Percentiles rank a stretch among this genome's conserved stretches.
phyloP scores from a whole-genome alignment of 2,113 vertebrate species.

The Limanda limanda region DNA sequence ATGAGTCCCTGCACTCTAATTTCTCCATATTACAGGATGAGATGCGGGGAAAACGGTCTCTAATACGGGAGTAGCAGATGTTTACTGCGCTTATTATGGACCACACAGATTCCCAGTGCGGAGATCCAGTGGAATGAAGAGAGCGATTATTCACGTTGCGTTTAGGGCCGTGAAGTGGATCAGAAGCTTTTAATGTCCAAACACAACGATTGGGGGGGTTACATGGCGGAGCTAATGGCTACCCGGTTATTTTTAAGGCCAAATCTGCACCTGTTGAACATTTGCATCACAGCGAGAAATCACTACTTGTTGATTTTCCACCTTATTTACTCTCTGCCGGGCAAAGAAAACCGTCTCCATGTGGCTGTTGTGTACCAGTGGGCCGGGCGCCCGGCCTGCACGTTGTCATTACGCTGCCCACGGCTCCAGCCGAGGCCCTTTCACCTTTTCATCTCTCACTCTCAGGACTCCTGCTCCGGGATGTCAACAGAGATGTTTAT shows the following conservation, averaged over 20 bases:
- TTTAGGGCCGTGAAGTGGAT: constrained; percentile 6
- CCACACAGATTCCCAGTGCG: constrained; percentile 71
- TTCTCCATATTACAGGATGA: constrained; percentile 82
- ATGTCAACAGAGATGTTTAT: constrained; percentile 62
- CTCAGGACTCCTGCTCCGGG: constrained; percentile 38
- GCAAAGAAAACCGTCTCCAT: constrained; percentile 40
- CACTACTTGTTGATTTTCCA: constrained; percentile 18
- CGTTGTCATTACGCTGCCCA: constrained; percentile 69
- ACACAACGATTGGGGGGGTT: background rate
- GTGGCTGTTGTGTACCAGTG: constrained; percentile 59
- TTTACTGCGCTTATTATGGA: constrained; percentile 79
- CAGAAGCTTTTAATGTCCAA: constrained; percentile 5
- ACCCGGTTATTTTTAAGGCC: constrained; percentile 7
- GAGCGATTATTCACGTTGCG: constrained; percentile 24
- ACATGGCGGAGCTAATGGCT: constrained; percentile 8
- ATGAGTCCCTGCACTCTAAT: constrained; percentile 79
- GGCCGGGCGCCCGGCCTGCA: constrained; percentile 37
- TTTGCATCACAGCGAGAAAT: background rate
- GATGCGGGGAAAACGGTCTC: constrained; percentile 75
- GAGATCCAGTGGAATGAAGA: constrained; percentile 32
- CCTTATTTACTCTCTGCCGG: constrained; percentile 37
- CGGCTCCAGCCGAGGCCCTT: constrained; percentile 59
- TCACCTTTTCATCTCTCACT: constrained; percentile 63
- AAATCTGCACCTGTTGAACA: constrained; percentile 57
- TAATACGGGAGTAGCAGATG: constrained; percentile 78